A percentile compares a stretch with the other conserved stretches of the same genome.
Evolutionary conservation across 2,888 invertebrate species (phyloP).

Genomic region (Axea sp.): DNA sequence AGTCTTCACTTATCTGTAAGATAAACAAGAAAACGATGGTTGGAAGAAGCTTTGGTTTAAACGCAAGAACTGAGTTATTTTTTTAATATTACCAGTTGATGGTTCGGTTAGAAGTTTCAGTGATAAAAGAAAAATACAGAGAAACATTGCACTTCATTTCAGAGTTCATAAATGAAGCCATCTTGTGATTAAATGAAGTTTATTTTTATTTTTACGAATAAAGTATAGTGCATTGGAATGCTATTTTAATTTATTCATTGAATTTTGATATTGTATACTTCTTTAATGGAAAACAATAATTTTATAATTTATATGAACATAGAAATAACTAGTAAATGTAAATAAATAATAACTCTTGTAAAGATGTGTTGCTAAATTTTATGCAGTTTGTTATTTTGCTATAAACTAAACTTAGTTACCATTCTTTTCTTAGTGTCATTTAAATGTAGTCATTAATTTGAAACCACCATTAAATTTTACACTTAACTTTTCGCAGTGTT

Average conservation of each 20-base stretch:
- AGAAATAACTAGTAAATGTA: no score
- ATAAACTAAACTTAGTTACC: no score
- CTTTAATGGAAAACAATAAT: no score
- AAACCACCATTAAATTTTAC: slow-evolving; percentile 30
- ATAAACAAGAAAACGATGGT: slow-evolving; percentile 39
- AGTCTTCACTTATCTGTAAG: slow-evolving; percentile 91
- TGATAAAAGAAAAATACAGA: slow-evolving; percentile 11
- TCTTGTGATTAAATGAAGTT: not conserved
- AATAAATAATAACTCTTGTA: no score
- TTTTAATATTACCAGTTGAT: slow-evolving; percentile 24
- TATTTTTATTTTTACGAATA: not conserved
- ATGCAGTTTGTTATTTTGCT: no score
- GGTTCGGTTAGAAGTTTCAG: not conserved
- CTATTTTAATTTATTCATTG: no score
- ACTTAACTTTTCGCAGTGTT: slow-evolving; percentile 39
- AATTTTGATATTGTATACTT: no score
- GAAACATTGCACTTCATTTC: not conserved
- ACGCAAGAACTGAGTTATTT: slow-evolving; percentile 9
- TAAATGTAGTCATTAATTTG: slow-evolving; percentile 27
- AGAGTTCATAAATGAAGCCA: not conserved
- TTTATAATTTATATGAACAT: no score
- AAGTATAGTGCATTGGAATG: no score
- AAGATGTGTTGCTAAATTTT: no score
- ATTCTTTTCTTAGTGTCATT: no score
- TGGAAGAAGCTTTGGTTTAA: slow-evolving; percentile 2